phyloP scores from a whole-genome alignment of 2,113 vertebrate genomes.

The Synchiropus splendidus region DNA sequence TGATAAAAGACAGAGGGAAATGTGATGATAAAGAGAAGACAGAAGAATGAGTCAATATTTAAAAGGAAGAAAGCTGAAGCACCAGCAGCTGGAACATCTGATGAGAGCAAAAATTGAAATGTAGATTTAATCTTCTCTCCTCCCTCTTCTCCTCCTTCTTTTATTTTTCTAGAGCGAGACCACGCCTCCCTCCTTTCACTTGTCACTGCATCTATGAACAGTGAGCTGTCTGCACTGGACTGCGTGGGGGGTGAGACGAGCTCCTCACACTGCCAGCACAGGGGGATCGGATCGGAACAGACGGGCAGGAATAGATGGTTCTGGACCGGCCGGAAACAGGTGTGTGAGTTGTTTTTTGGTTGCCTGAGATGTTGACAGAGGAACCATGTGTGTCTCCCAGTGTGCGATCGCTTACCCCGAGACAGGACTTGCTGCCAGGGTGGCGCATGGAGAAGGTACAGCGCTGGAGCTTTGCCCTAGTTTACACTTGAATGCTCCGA shows the following conservation, averaged over 20 bases:
- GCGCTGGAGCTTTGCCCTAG: constrained; percentile 57
- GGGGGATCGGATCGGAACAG: constrained; percentile 26
- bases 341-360: constrained; percentile 36
- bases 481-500: constrained; percentile 59
- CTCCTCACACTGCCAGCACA: constrained; percentile 40
- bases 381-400: constrained; percentile 9
- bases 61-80: constrained; percentile 15
- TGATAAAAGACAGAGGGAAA: no score
- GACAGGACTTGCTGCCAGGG: constrained; percentile 41
- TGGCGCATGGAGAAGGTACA: constrained; percentile 32
- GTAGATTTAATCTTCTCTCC: constrained; percentile 62
- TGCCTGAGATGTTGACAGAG: not conserved
- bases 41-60: constrained; percentile 18
- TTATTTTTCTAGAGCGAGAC: constrained; percentile 62
- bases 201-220: constrained; percentile 67
- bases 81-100: constrained; percentile 5
- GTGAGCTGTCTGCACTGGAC: constrained; percentile 59
- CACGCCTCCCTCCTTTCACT: constrained; percentile 68
- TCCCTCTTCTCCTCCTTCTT: constrained; percentile 60
- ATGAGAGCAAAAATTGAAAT: constrained; percentile 57
- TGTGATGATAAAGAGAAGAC: no score
- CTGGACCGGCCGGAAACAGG: constrained; percentile 43
- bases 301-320: constrained; percentile 36
- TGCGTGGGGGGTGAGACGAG: constrained; percentile 49
- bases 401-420: constrained; percentile 19